Evolutionary conservation across 2,888 invertebrate species (phyloP), one percentile per base, ranked within the genome.

Genomic region (Dryocosmus kuriphilus): DNA sequence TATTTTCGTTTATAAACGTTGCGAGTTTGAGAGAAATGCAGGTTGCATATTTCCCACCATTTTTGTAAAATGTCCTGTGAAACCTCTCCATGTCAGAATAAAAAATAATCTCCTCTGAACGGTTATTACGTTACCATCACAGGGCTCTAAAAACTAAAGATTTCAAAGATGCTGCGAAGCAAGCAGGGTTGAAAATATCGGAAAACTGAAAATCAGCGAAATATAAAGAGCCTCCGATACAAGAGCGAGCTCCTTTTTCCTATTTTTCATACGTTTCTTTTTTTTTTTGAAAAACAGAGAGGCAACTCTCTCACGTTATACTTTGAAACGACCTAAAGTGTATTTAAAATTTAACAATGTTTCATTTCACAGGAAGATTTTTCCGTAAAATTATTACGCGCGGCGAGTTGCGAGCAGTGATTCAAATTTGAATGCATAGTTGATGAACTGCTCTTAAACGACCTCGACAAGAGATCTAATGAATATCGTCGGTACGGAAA

Each of bases 381-480:
- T 71, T 71, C 30, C 71, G 51, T 71, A 30, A 71, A 71, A 71
- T 51, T 71, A n/a, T n/a, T 11, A 51, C 46, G 71, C n/a, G 51
- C 27, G 19, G 65, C 27, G 27, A 67, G 65, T 67, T 67, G 65
- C 22, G 24, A 46, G 19, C 27, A 46, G 51, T 46, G 71, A 71
- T 71, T 71, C 30, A 71, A 71, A 30, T 46, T 71, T 11, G 46
- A 71, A 51, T 71, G 71, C 71, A 71, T 71, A 71, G 46, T 71
- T 71, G 71, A 71, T 71, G 71, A 71, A 71, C 30, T 71, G 51
- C 71, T 51, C 46, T 51, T 71, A 71, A 71, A 71, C 71, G 51
- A 71, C 51, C 27, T 57, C 51, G 30, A 71, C 51, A 51, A 71
- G 71, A 30, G 71, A 71, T 30, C 71, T 71, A 71, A 71, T 71